A percentile compares a stretch with the other conserved stretches of the same genome.
These are phyloP conservation scores for Osmerus mordax DNA, from an alignment of 2,113 vertebrate genomes.

Conservation along the genomic window DNA sequence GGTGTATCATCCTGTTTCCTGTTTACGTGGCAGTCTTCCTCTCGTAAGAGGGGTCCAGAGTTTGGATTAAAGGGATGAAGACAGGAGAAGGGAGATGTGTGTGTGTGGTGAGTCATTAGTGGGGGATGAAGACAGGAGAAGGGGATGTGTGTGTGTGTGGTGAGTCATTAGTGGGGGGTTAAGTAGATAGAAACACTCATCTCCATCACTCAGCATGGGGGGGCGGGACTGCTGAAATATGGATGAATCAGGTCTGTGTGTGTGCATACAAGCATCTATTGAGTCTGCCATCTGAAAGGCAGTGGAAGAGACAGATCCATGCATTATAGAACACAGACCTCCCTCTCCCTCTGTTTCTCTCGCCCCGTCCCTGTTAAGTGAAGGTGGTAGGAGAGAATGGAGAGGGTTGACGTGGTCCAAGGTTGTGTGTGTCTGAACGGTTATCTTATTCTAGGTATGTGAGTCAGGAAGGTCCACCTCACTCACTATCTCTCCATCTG, in stretches of 20 bases:
- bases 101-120: not conserved
- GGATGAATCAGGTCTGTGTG: constrained; percentile 57
- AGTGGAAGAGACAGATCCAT: constrained; percentile 5
- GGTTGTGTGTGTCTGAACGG: not conserved
- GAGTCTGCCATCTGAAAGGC: not conserved
- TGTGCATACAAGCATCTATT: constrained; percentile 14
- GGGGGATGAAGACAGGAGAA: not conserved
- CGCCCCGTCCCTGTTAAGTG: not conserved
- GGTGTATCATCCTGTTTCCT: constrained; percentile 46
- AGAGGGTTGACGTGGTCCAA: not conserved
- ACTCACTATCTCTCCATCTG: not conserved
- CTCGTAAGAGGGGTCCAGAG: constrained; percentile 33
- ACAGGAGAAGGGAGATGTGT: constrained; percentile 5
- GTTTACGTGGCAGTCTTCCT: constrained; percentile 50
- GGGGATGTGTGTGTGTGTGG: not conserved
- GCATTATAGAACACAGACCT: constrained; percentile 15
- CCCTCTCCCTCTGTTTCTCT: not conserved
- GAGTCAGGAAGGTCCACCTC: too few species aligned
- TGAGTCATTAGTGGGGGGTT: not conserved
- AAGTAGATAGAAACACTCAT: constrained; percentile 28
- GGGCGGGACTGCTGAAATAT: constrained; percentile 65
- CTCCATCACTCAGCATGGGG: constrained; percentile 52
- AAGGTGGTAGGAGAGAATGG: not conserved
- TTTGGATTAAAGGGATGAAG: constrained; percentile 5
- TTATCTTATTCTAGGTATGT: too few species aligned